A percentile compares a stretch with the other conserved stretches of the same genome.
These are phyloP conservation scores for Abrostola triplasia DNA, from an alignment of 2,888 invertebrate genomes.

Conservation along the genomic window DNA sequence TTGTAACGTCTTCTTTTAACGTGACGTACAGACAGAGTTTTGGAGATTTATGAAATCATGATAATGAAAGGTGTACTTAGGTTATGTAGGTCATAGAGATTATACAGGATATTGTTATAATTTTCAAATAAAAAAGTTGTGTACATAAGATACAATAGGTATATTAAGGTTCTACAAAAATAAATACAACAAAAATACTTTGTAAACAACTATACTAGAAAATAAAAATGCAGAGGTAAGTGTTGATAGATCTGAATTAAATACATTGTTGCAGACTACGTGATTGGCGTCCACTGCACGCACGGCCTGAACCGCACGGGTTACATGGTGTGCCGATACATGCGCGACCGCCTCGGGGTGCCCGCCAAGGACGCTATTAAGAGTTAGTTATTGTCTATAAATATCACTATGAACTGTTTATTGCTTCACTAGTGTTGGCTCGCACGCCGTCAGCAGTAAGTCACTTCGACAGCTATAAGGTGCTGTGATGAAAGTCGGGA, in stretches of 20 bases:
- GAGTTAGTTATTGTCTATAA: constrained; percentile 80
- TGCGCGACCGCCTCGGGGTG: constrained; percentile 90
- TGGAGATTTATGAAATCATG: too few relatives aligned
- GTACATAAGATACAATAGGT: not conserved
- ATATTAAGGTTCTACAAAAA: too few relatives aligned
- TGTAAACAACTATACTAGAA: too few relatives aligned
- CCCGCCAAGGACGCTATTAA: constrained; percentile 87
- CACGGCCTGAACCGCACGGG: constrained; percentile 95
- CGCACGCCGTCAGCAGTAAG: constrained; percentile 39
- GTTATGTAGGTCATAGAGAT: too few relatives aligned
- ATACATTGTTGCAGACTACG: constrained; percentile 87
- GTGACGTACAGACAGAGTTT: too few relatives aligned
- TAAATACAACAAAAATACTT: too few relatives aligned
- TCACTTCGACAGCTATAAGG: constrained; percentile 2
- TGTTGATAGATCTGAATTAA: constrained; percentile 2
- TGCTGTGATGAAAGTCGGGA: constrained; percentile 24
- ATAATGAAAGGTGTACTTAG: too few relatives aligned
- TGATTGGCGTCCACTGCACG: constrained; percentile 94
- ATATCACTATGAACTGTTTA: constrained; percentile 51
- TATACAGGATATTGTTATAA: too few relatives aligned
- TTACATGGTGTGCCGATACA: constrained; percentile 92
- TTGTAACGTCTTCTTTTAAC: too few relatives aligned
- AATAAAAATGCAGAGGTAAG: too few relatives aligned
- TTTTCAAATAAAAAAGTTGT: too few relatives aligned
- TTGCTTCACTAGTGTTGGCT: constrained; percentile 41